Base-by-base conservation (phyloP, 2,888 invertebrate species). In the Nematopogon swammerdamellus region DNA sequence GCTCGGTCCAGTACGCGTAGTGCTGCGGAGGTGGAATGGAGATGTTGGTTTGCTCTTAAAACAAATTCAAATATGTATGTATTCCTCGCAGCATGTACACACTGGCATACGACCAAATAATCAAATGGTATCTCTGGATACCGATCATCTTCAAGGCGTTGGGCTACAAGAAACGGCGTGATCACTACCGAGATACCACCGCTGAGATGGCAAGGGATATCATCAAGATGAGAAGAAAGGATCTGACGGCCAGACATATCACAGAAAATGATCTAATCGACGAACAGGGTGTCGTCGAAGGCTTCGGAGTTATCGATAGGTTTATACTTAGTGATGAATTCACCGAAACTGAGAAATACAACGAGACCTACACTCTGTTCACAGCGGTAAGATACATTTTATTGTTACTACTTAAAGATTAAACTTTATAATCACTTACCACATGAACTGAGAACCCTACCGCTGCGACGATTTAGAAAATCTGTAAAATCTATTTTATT, bases 51-150 rank as follows among this genome's bases (percentile, higher is more conserved):
- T n/a, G n/a, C n/a, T n/a, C n/a, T n/a, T n/a, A n/a, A n/a, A n/a
- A n/a, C n/a, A n/a, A n/a, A n/a, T n/a, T n/a, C n/a, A n/a, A n/a
- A n/a, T n/a, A n/a, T n/a, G n/a, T n/a, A n/a, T n/a, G n/a, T n/a
- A n/a, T n/a, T n/a, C n/a, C n/a, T n/a, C n/a, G n/a, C 62, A 74
- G 74, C 1, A 50, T 72, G 5, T 73, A 75, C 54, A 57, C 58
- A 2, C 47, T 65, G 0, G 58, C 70, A 2, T 73, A 69, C 54
- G 54, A 56, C 11, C 68, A 63, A 51, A 73, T 73, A 64, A 68
- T 69, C 0, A 59, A 57, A 48, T 74, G 72, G 72, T 75, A 72
- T 72, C 59, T 70, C 0, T 72, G 70, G 36, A 61, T 74, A 45
- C 73, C 74, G 0, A 0, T 69, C 0, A 52, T 74, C 2, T 68